Conservation (phyloP, 2,797 vertebrate genomes). For the Taeniopygia guttata region DNA sequence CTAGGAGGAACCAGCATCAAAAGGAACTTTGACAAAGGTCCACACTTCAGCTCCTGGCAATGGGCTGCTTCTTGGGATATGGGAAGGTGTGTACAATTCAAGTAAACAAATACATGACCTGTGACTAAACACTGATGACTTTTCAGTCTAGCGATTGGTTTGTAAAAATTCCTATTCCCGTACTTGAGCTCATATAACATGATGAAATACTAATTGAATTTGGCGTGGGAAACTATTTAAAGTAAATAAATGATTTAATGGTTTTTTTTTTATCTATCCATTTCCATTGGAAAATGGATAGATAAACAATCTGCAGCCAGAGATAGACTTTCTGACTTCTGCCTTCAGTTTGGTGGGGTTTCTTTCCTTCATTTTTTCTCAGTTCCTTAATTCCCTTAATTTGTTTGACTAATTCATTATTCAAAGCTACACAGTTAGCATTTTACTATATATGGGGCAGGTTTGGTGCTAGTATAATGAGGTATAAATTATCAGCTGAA, state of each 20-base stretch:
- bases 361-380: neutral
- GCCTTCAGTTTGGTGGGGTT: neutral
- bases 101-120: neutral
- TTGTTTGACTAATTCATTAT: neutral
- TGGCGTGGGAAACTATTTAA: slow-evolving; percentile 24
- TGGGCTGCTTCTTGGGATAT: neutral
- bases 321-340: neutral
- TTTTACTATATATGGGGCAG: neutral
- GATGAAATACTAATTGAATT: slow-evolving; percentile 36
- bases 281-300: neutral
- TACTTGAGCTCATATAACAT: neutral
- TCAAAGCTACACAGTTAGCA: neutral
- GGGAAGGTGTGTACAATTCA: neutral
- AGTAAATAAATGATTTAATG: neutral
- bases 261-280: neutral
- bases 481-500: neutral
- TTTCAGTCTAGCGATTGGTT: neutral
- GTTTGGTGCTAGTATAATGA: neutral
- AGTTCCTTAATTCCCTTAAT: neutral
- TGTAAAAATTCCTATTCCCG: slow-evolving; percentile 18
- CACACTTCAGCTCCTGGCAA: neutral
- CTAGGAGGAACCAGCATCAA: neutral
- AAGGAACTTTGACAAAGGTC: neutral
- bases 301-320: neutral
- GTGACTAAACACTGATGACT: neutral